phyloP scores from a whole-genome alignment of 2,888 invertebrate species.

The Mesorhabditis belari region DNA sequence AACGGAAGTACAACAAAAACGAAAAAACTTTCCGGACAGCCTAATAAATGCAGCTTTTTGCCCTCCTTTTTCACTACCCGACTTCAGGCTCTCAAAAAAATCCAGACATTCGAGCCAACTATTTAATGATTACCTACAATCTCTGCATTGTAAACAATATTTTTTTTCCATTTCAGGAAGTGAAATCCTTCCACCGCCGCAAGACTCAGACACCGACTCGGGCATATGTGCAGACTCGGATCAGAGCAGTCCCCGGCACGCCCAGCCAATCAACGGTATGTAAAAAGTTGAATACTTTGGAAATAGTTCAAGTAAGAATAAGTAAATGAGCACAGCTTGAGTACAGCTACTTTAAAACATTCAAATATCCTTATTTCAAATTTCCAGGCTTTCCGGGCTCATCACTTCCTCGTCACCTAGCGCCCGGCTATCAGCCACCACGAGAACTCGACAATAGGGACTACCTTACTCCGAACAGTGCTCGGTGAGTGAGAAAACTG shows the following conservation, averaged over 20 bases:
- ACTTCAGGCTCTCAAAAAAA: too few relatives aligned
- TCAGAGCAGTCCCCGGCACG: constrained; percentile 23
- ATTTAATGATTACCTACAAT: too few relatives aligned
- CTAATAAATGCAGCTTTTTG: too few relatives aligned
- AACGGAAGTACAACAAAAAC: too few relatives aligned
- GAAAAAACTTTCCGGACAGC: too few relatives aligned
- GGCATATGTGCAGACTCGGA: constrained; percentile 43
- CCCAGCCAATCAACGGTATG: not conserved
- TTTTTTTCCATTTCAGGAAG: too few relatives aligned
- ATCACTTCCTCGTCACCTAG: not conserved
- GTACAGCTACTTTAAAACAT: too few relatives aligned
- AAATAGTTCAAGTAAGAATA: not conserved
- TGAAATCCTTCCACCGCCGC: constrained; percentile 10
- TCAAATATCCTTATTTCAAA: not conserved
- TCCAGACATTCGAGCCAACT: too few relatives aligned
- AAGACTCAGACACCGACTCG: constrained; percentile 41
- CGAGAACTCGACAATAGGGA: constrained; percentile 9
- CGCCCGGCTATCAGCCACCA: not conserved
- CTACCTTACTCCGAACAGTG: constrained; percentile 38
- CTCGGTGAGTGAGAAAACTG: constrained; percentile 9
- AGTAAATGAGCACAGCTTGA: too few relatives aligned
- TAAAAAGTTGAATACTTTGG: not conserved
- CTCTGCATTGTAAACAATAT: too few relatives aligned
- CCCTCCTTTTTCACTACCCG: too few relatives aligned
- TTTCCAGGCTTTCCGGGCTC: not conserved